Evolutionary conservation across 2,113 vertebrate species (phyloP).

Genomic region (Scomber colias): DNA sequence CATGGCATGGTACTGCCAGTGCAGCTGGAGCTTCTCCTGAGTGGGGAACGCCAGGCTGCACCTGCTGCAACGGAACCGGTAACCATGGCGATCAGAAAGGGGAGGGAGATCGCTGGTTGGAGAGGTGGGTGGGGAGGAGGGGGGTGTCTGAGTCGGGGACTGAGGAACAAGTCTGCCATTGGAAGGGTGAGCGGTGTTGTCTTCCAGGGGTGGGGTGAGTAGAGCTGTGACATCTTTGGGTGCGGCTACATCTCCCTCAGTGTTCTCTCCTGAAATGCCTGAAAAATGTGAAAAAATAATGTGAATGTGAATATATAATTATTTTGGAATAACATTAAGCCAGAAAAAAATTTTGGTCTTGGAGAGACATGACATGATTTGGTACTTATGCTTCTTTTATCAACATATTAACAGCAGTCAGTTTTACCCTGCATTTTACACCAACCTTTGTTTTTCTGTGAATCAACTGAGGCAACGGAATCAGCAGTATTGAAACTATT

Average conservation of each 20-base stretch:
- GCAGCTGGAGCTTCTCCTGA: constrained; percentile 95
- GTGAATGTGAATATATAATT: constrained; percentile 1
- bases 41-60: constrained; percentile 99
- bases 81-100: constrained; percentile 95
- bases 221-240: constrained; percentile 83
- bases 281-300: constrained; percentile 45
- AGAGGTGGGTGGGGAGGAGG: constrained; percentile 80
- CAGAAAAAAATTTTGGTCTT: background rate
- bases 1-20: constrained; percentile 99
- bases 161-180: constrained; percentile 90
- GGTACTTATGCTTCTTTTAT: constrained; percentile 10
- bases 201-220: constrained; percentile 80
- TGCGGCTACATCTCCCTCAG: constrained; percentile 72
- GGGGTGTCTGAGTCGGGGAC: constrained; percentile 74
- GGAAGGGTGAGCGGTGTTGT: constrained; percentile 82
- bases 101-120: constrained; percentile 91
- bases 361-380: background rate
- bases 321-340: background rate
- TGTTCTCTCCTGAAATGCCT: constrained; percentile 67
- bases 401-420: background rate
- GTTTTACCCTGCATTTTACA: constrained; percentile 26
- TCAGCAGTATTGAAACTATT: constrained; percentile 48
- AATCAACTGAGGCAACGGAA: constrained; percentile 39
- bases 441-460: constrained; percentile 75
- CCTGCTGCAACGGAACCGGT: constrained; percentile 98